phyloP scores from a whole-genome alignment of 2,797 vertebrate species.

The Balearica regulorum region DNA sequence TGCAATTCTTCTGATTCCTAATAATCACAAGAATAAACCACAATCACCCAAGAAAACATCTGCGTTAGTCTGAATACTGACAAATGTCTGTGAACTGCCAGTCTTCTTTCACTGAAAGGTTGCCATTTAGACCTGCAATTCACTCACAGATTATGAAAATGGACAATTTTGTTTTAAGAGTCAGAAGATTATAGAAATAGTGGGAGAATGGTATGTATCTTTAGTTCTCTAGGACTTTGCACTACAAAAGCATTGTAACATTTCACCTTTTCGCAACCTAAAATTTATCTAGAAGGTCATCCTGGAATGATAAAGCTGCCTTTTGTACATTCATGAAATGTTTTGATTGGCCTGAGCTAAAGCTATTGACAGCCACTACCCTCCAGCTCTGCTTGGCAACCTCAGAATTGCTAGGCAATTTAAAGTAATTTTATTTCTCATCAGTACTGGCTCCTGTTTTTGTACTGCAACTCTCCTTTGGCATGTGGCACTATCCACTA shows the following conservation, averaged over 20 bases:
- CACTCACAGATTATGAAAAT: not conserved
- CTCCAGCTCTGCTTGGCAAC: not conserved
- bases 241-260: not conserved
- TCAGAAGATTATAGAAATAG: not conserved
- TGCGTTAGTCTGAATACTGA: not conserved
- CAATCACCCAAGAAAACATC: not conserved
- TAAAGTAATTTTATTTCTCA: not conserved
- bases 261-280: not conserved
- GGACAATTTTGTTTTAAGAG: not conserved
- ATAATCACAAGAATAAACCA: not conserved
- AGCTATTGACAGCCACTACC: not conserved
- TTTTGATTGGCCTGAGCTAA: not conserved
- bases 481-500: not conserved
- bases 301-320: not conserved
- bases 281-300: not conserved
- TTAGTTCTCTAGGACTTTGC: not conserved
- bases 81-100: fast-evolving
- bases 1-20: not conserved
- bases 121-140: not conserved
- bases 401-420: not conserved
- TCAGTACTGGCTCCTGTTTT: not conserved
- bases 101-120: not conserved
- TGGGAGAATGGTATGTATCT: not conserved
- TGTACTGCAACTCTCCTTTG: not conserved
- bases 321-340: not conserved